Evolutionary conservation across 1,140 invertebrate species (phyloP).

Genomic region (Apolygus lucorum): DNA sequence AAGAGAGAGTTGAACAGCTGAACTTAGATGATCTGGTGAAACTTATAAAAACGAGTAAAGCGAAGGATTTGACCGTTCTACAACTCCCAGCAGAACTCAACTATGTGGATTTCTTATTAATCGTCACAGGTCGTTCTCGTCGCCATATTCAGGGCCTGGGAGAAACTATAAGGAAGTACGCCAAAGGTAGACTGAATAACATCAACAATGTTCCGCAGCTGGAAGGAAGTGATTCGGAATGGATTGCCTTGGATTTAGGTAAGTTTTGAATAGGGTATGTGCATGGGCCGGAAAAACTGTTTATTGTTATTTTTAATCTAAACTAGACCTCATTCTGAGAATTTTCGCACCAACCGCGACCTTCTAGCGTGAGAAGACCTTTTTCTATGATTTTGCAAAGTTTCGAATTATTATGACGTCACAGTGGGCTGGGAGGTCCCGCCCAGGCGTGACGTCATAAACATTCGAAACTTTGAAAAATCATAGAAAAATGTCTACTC

Average conservation of each 20-base stretch:
- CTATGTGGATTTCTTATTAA: slow-evolving; percentile 75
- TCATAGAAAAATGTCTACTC: no score
- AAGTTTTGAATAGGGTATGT: slow-evolving; percentile 27
- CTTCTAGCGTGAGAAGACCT: no score
- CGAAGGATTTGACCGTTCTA: slow-evolving; percentile 71
- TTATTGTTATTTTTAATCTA: no score
- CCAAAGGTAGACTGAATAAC: slow-evolving; percentile 58
- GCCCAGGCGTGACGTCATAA: no score
- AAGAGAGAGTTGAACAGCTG: slow-evolving; percentile 68
- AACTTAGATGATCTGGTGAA: slow-evolving; percentile 78
- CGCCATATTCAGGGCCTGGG: slow-evolving; percentile 67
- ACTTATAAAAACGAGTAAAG: slow-evolving; percentile 65
- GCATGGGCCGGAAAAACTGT: no score
- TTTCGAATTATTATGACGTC: no score
- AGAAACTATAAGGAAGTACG: slow-evolving; percentile 66
- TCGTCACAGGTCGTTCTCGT: slow-evolving; percentile 61
- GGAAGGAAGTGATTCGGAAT: slow-evolving; percentile 69
- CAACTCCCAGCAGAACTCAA: slow-evolving; percentile 59
- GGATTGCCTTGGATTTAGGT: slow-evolving; percentile 88
- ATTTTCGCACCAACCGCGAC: no score
- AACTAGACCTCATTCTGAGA: no score
- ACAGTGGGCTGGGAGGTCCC: no score
- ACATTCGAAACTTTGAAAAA: no score
- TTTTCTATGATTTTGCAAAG: no score
- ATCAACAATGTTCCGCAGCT: slow-evolving; percentile 61